Evolutionary conservation across 2,113 vertebrate genomes (phyloP).

Genomic region (Clarias magur): DNA sequence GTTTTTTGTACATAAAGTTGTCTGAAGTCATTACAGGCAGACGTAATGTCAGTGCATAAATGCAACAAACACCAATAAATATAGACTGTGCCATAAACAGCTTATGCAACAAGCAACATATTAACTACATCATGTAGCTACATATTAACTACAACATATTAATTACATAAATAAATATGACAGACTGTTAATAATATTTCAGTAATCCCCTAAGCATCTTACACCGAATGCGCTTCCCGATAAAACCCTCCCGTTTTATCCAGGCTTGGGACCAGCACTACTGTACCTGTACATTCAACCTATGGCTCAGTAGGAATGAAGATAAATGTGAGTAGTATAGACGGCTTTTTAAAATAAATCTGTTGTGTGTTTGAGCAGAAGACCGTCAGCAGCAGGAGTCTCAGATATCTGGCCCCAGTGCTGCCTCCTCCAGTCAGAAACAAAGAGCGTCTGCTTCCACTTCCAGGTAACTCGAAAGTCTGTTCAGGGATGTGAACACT

Average conservation of each 20-base stretch:
- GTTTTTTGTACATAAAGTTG: constrained; percentile 32
- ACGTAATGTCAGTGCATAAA: neutral
- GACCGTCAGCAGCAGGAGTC: constrained; percentile 63
- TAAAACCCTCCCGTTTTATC: too few relatives aligned
- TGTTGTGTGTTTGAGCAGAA: constrained; percentile 54
- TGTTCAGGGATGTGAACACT: neutral
- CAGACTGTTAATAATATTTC: too few relatives aligned
- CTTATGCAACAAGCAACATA: neutral
- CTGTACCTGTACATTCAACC: too few relatives aligned
- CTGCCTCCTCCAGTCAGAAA: constrained; percentile 41
- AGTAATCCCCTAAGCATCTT: too few relatives aligned
- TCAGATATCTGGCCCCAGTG: constrained; percentile 53
- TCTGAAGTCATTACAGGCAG: neutral
- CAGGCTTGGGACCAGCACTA: too few relatives aligned
- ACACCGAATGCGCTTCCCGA: too few relatives aligned
- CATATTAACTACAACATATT: neutral
- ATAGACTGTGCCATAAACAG: neutral
- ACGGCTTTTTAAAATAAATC: neutral
- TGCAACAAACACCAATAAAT: neutral
- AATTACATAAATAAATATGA: neutral
- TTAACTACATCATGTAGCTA: too few relatives aligned
- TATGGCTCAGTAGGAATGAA: neutral
- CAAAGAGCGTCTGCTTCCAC: constrained; percentile 34
- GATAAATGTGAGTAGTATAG: neutral
- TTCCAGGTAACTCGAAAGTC: constrained; percentile 29